Base-by-base conservation (phyloP, 2,888 invertebrate species). In the Acanthosoma haemorrhoidale region DNA sequence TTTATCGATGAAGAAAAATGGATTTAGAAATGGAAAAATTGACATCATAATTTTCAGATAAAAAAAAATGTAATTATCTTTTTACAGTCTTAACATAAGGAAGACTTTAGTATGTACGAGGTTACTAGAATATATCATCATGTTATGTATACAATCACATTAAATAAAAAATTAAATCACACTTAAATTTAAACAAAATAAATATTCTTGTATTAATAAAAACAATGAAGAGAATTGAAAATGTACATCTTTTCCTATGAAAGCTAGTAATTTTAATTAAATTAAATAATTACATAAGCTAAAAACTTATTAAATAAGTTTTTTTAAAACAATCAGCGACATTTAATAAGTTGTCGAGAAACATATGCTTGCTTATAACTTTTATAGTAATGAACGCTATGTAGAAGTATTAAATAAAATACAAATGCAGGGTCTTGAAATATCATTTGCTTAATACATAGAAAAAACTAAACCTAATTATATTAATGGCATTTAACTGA, bases 71-170 rank as follows among this genome's bases (percentile, higher is more conserved):
- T 51, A 51, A 51, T 51, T 51, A 25, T 51, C n/a, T 51, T 51
- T 51, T 25, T 51, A 51, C 51, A 51, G 2, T 51, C 29, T 51
- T 13, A 21, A 51, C 51, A 25, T 51, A n/a, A 51, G 51, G 51
- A 51, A 51, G 51, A 51, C 51, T 51, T 51, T 51, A n/a, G n/a
- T n/a, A 51, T 25, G 51, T n/a, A n/a, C 29, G 51, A 51, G 51
- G 51, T 25, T 25, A 51, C 25, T 4, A 25, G n/a, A n/a, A n/a
- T 25, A 25, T 25, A 25, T 25, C 51, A 51, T 51, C 51, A 51
- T 25, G 29, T 25, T 43, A 21, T 43, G 51, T 25, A 25, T 51
- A 25, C 18, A 43, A 21, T 43, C 25, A 51, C 51, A 51, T 51
- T 51, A 25, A 51, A 51, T 18, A 51, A 43, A 25, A n/a, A 13